Evolutionary conservation across 2,888 invertebrate species (phyloP).

Genomic region (Monopis laevigella): DNA sequence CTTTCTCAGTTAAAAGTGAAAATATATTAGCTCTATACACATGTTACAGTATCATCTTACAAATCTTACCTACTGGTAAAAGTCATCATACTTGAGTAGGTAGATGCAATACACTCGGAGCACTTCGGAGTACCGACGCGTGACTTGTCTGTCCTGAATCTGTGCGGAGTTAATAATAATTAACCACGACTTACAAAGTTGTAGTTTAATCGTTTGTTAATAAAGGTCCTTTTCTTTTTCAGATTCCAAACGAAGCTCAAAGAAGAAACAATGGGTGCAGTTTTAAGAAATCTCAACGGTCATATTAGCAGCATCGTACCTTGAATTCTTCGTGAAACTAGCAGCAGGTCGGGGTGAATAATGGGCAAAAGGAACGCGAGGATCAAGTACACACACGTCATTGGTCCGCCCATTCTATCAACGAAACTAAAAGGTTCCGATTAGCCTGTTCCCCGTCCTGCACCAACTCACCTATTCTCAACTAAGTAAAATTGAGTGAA

Average conservation of each 20-base stretch:
- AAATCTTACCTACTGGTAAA: too few species aligned
- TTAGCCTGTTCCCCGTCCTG: conserved; percentile 39
- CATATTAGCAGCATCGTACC: neutral
- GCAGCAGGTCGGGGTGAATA: conserved; percentile 51
- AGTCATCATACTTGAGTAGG: too few species aligned
- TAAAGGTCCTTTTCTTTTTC: conserved; percentile 32
- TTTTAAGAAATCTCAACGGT: neutral
- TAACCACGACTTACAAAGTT: neutral
- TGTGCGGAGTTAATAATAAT: conserved; percentile 43
- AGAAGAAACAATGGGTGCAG: conserved; percentile 1
- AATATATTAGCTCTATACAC: too few species aligned
- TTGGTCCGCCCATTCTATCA: conserved; percentile 55
- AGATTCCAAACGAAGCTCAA: conserved; percentile 27
- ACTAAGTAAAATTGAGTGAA: too few species aligned
- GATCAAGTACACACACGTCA: conserved; percentile 60
- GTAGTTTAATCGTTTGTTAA: neutral
- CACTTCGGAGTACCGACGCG: conserved; percentile 33
- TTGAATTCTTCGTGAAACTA: conserved; percentile 33
- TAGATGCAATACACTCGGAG: conserved; percentile 6
- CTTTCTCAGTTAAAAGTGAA: too few species aligned
- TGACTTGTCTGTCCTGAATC: conserved; percentile 61
- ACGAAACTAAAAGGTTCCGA: conserved; percentile 39
- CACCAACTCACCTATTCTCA: conserved; percentile 58
- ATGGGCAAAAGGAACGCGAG: conserved; percentile 64
- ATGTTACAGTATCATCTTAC: too few species aligned